phyloP scores from a whole-genome alignment of 2,113 vertebrate genomes.

The Scopus umbretta region DNA sequence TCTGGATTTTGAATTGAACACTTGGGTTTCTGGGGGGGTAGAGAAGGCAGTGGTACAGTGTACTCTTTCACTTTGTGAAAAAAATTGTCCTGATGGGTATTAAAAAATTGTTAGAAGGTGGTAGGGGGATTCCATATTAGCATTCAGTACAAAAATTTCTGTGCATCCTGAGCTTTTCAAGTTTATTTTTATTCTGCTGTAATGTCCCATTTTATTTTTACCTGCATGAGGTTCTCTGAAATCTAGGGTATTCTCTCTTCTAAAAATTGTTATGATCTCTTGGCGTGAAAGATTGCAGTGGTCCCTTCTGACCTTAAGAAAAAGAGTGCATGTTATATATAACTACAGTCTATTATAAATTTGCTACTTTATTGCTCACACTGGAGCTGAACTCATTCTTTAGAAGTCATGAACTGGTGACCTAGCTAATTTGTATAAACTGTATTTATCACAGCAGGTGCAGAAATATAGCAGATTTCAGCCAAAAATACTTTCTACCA shows the following conservation, averaged over 20 bases:
- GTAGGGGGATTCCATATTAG: neutral
- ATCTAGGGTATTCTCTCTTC: slow-evolving; percentile 22
- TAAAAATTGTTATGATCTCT: slow-evolving; percentile 14
- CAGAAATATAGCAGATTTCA: slow-evolving; percentile 23
- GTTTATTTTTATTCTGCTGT: slow-evolving; percentile 46
- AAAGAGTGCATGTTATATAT: slow-evolving; percentile 32
- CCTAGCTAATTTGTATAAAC: slow-evolving; percentile 48
- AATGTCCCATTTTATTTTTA: slow-evolving; percentile 31
- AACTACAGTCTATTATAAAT: slow-evolving; percentile 28
- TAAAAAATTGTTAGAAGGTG: neutral
- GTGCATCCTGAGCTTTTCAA: neutral
- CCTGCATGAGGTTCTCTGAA: neutral
- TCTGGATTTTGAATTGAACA: neutral
- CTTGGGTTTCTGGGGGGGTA: neutral
- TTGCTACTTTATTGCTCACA: neutral
- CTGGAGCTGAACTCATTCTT: slow-evolving; percentile 23
- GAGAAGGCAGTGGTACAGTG: neutral
- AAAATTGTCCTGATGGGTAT: neutral
- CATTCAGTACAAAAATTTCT: neutral
- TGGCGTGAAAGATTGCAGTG: slow-evolving; percentile 12
- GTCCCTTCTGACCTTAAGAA: slow-evolving; percentile 36
- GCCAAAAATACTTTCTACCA: slow-evolving; percentile 32
- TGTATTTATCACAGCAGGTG: slow-evolving; percentile 49
- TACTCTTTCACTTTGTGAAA: neutral
- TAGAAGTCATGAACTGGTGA: slow-evolving; percentile 30